phyloP scores from a whole-genome alignment of 2,797 vertebrate species.

The Pygocentrus nattereri region DNA sequence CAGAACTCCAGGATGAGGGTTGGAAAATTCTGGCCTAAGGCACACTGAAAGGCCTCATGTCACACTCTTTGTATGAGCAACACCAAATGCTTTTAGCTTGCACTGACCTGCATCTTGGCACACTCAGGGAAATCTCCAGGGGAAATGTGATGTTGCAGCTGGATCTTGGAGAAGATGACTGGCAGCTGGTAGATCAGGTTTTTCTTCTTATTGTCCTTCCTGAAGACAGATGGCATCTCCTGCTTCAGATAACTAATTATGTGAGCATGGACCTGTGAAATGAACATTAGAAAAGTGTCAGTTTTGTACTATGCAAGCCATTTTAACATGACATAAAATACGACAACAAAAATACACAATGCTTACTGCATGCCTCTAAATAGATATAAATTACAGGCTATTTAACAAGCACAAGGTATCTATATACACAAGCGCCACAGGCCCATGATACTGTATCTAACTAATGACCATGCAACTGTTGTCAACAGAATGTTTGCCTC shows the following conservation, averaged over 20 bases:
- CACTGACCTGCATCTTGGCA: constrained; percentile 91
- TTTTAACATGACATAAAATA: too few relatives aligned
- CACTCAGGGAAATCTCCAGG: constrained; percentile 93
- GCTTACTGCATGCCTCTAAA: not conserved
- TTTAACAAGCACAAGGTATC: not conserved
- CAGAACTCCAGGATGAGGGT: not conserved
- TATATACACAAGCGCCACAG: not conserved
- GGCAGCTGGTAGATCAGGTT: constrained; percentile 90
- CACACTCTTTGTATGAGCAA: not conserved
- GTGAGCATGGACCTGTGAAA: constrained; percentile 87
- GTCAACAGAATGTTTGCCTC: too few relatives aligned
- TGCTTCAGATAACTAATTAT: constrained; percentile 93
- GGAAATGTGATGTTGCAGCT: constrained; percentile 92
- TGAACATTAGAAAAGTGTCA: not conserved
- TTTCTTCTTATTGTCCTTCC: constrained; percentile 94
- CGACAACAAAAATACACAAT: not conserved
- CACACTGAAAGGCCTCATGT: not conserved
- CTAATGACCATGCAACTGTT: not conserved
- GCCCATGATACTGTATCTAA: not conserved
- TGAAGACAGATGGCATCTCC: constrained; percentile 93
- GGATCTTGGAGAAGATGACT: constrained; percentile 91
- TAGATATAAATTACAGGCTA: not conserved
- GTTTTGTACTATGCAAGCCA: not conserved
- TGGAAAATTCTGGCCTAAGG: not conserved
- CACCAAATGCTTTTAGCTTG: not conserved